These are phyloP conservation scores for Hypercompe scribonia DNA, from an alignment of 2,888 invertebrate genomes.

Conservation along the genomic window DNA sequence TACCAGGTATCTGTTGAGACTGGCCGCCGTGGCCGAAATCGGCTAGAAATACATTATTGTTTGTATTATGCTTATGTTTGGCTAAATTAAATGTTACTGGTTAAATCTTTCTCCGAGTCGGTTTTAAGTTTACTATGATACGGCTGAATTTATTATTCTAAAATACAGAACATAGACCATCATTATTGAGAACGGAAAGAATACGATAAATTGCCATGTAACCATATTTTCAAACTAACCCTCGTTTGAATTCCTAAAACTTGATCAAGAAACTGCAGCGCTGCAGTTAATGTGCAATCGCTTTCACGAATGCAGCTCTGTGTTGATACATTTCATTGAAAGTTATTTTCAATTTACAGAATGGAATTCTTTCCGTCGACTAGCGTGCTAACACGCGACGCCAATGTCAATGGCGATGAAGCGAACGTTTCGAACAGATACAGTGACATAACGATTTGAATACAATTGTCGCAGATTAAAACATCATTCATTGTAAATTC, in stretches of 20 bases:
- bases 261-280: background rate
- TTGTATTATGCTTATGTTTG: too few species aligned
- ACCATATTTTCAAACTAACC: too few species aligned
- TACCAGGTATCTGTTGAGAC: too few species aligned
- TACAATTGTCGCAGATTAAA: constrained; percentile 51
- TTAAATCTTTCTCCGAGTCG: too few species aligned
- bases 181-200: background rate
- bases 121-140: too few species aligned
- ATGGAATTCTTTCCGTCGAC: constrained; percentile 65
- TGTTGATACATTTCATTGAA: constrained; percentile 68
- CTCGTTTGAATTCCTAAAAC: background rate
- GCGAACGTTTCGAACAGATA: constrained; percentile 39
- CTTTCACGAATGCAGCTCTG: constrained; percentile 55
- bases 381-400: constrained; percentile 72
- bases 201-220: background rate
- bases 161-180: too few species aligned
- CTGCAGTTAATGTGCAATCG: constrained; percentile 27
- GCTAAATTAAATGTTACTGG: too few species aligned
- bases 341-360: constrained; percentile 76
- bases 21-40: too few species aligned
- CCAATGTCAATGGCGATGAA: constrained; percentile 74
- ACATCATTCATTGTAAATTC: constrained; percentile 41
- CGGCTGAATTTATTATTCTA: too few species aligned
- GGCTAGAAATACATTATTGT: too few species aligned
- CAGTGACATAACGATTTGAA: constrained; percentile 46